Conservation (phyloP, 2,888 invertebrate species). For the Agriopis leucophaearia region DNA sequence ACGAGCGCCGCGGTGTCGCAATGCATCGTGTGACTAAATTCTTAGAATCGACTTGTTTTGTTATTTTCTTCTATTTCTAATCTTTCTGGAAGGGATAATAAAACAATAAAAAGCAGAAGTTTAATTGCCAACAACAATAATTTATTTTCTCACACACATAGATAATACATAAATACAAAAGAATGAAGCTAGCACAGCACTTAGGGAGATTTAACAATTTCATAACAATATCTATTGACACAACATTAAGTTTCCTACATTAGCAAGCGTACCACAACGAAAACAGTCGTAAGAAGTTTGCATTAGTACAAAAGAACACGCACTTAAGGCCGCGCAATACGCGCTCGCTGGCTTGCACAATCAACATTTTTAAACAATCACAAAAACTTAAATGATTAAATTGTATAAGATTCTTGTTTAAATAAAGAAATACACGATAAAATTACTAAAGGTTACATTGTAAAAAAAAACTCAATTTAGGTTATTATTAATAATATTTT, state of each 20-base stretch:
- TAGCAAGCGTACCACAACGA: slow-evolving; percentile 29
- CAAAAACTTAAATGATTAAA: no score
- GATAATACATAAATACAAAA: slow-evolving; percentile 66
- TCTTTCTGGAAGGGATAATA: neutral
- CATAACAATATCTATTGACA: slow-evolving; percentile 44
- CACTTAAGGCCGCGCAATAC: no score
- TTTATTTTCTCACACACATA: slow-evolving; percentile 81
- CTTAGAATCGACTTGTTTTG: neutral
- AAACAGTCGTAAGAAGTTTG: slow-evolving; percentile 25
- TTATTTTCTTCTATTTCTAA: no score
- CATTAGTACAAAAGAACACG: neutral
- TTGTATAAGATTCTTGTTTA: no score
- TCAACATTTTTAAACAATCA: no score
- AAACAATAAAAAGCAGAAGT: slow-evolving; percentile 44
- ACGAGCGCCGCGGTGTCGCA: no score
- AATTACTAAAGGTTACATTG: no score
- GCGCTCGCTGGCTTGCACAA: no score
- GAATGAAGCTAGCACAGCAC: slow-evolving; percentile 77
- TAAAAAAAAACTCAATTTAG: no score
- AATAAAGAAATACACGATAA: no score
- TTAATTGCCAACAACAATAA: slow-evolving; percentile 81
- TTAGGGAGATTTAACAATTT: slow-evolving; percentile 49
- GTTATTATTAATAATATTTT: no score
- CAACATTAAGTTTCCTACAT: slow-evolving; percentile 40
- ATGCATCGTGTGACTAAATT: neutral